phyloP scores from a whole-genome alignment of 2,888 invertebrate genomes.

The Anticlea derivata region DNA sequence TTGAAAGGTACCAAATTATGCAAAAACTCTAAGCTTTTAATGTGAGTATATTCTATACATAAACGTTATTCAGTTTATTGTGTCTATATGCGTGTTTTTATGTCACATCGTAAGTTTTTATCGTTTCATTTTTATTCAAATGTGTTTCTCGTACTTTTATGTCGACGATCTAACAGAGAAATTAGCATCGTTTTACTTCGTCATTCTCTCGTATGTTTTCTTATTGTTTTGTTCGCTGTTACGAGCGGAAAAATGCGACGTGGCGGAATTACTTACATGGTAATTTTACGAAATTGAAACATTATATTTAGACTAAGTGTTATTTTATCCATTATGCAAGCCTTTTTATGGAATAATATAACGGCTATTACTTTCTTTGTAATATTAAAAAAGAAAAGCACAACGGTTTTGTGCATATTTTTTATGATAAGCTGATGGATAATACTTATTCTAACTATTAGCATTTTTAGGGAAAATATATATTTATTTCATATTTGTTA shows the following conservation, averaged over 20 bases:
- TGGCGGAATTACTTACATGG: constrained; percentile 4
- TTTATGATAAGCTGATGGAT: neutral
- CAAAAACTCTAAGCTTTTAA: neutral
- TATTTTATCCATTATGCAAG: neutral
- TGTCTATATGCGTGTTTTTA: constrained; percentile 43
- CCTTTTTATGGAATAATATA: neutral
- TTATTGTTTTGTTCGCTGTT: constrained; percentile 21
- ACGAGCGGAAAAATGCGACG: constrained; percentile 11
- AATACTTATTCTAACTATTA: too few relatives aligned
- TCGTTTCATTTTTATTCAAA: constrained; percentile 44
- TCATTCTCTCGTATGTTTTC: constrained; percentile 22
- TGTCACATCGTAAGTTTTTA: constrained; percentile 48
- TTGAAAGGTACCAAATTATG: too few relatives aligned
- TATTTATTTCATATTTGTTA: too few relatives aligned
- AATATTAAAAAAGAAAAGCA: neutral
- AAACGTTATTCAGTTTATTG: constrained; percentile 40
- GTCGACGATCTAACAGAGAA: constrained; percentile 30
- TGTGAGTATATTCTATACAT: constrained; percentile 25
- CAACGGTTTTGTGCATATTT: neutral
- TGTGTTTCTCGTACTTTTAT: constrained; percentile 28
- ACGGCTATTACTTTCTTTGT: neutral
- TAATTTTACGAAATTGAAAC: constrained; percentile 23
- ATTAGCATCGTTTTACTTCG: constrained; percentile 31
- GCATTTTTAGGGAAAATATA: too few relatives aligned
- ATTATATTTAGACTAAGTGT: constrained; percentile 9